Base-by-base conservation (phyloP, 2,113 vertebrate genomes). In the Mystacornis crossleyi region DNA sequence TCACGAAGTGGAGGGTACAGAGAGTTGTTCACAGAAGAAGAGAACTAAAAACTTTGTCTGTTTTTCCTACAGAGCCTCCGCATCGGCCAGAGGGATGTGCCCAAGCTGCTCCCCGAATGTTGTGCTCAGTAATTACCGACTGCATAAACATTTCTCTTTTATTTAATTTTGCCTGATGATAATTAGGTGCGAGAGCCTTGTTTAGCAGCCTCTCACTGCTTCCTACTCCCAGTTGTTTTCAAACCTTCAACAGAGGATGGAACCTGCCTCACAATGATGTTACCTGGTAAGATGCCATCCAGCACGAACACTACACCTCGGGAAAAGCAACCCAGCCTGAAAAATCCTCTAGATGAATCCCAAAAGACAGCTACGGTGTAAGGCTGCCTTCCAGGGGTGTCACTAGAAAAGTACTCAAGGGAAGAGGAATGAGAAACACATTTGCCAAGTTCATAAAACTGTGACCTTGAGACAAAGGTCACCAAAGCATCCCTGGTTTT, bases 121-220 rank as follows among this genome's bases (percentile, higher is more conserved):
- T 70, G 38, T 33, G 40, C 79, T 90, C 55, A 18, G 86, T 80
- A 95, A 90, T 88, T 80, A 33, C 55, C 1, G 9, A 45, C 36
- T 45, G 70, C 26, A 5, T 12, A 79, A 82, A 58, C 47, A 51
- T 65, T 90, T 81, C 14, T 71, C 45, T 87, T 72, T 75, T 75
- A 40, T 92, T 95, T 88, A 90, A 65, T 90, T 95, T 90, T 89
- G 33, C 82, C 75, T 83, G 79, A 75, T 70, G 89, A 77, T 42
- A 70, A 92, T 83, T 45, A 66, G 29, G 26, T 29, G 54, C 61
- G 84, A 95, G 79, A 75, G 81, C 34, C 61, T 79, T 67, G 53
- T 85, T 93, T 43, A 77, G 62, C 65, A 95, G 58, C 74, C 25
- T 69, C 74, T 85, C 54, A 15, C 13, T 38, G 71, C 2, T 1